phyloP scores from a whole-genome alignment of 2,797 vertebrate genomes.

The Propithecus deckenii region DNA sequence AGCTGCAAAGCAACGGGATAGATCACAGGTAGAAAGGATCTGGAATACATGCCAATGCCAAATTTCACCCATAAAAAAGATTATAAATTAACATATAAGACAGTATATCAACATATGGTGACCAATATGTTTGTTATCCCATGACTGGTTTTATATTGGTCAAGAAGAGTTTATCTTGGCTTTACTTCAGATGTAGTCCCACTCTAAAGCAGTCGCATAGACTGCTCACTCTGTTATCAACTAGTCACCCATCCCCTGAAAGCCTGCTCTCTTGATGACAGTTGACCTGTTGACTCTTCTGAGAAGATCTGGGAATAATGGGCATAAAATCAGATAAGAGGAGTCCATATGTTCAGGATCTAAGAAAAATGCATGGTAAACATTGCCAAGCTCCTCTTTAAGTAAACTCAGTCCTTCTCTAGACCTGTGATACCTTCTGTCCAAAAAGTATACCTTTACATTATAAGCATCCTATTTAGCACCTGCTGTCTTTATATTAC shows the following conservation, averaged over 20 bases:
- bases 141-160: neutral
- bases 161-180: neutral
- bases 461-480: neutral
- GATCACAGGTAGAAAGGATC: neutral
- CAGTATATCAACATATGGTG: neutral
- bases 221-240: neutral
- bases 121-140: neutral
- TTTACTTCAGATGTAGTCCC: neutral
- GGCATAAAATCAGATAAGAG: neutral
- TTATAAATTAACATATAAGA: neutral
- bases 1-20: conserved; percentile 12
- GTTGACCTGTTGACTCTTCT: neutral
- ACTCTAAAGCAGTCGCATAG: neutral
- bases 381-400: neutral
- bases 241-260: neutral
- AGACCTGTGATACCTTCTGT: neutral
- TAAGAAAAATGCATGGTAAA: neutral
- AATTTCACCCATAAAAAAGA: neutral
- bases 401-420: neutral
- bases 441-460: neutral
- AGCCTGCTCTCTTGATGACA: neutral
- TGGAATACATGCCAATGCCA: neutral
- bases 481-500: neutral
- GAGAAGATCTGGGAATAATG: neutral
- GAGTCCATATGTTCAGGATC: neutral